A percentile compares a stretch with the other conserved stretches of the same genome.
phyloP scores from a whole-genome alignment of 2,888 invertebrate species.

The Priocnemis perturbator region DNA sequence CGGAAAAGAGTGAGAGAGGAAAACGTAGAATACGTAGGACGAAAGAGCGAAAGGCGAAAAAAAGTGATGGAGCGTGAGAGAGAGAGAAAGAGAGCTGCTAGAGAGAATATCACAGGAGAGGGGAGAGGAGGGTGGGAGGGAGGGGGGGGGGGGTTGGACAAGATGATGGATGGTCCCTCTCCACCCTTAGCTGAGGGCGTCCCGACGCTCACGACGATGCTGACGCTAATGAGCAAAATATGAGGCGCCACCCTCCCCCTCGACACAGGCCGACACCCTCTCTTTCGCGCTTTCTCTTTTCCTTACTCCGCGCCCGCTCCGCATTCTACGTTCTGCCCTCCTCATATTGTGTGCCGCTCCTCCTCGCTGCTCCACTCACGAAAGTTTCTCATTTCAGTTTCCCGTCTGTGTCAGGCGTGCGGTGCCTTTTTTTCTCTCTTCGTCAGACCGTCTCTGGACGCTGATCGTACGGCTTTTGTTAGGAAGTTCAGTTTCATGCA shows the following conservation, averaged over 20 bases:
- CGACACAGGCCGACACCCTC: constrained; percentile 21
- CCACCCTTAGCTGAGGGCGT: constrained; percentile 66
- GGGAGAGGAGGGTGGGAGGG: constrained; percentile 20
- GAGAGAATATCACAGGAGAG: no score
- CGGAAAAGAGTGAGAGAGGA: background rate
- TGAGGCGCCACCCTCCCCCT: constrained; percentile 70
- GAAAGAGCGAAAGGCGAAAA: background rate
- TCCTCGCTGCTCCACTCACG: constrained; percentile 14
- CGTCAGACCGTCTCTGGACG: no score
- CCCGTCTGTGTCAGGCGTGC: no score
- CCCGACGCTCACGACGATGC: constrained; percentile 72
- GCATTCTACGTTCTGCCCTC: constrained; percentile 34
- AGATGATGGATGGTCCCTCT: constrained; percentile 31
- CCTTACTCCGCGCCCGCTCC: constrained; percentile 21
- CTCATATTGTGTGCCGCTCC: constrained; percentile 34
- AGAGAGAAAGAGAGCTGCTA: constrained; percentile 31
- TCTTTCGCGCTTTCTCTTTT: constrained; percentile 37
- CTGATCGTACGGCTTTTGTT: no score
- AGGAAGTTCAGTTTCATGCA: no score
- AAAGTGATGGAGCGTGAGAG: constrained; percentile 66
- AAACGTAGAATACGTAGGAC: background rate
- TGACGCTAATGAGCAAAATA: constrained; percentile 76
- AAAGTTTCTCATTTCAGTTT: no score
- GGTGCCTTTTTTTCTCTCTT: no score
- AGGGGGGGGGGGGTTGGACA: constrained; percentile 29